Base-by-base conservation (phyloP, 2,797 vertebrate species). In the Scomberomorus guttatus region DNA sequence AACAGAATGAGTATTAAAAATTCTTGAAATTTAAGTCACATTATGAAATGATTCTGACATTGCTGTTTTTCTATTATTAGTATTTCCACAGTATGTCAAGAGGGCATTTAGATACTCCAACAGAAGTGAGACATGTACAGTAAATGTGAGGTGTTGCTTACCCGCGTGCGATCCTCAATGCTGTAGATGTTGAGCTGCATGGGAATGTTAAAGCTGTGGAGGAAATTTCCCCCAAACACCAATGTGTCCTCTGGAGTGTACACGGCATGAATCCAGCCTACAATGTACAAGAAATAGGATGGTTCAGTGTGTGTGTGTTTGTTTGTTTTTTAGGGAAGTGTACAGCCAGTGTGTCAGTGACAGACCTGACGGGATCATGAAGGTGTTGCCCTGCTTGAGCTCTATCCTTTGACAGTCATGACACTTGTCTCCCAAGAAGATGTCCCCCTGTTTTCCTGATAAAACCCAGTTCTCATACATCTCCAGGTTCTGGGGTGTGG, bases 191-290 rank as follows among this genome's bases (percentile, higher is more conserved):
- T 97, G 52, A 99, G 96, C 87, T 99, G 98, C 97, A 98, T 99
- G 71, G 98, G 98, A 93, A 99, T 99, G 92, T 99, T 99, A 93
- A 99, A 99, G 88, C 98, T 99, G 94, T 99, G 98, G 68, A 99
- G 95, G 91, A 99, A 99, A 84, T 99, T 99, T 32, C 98, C 98
- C 32, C 98, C 98, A 55, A 99, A 99, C 60, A 99, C 98, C 79
- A 99, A 91, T 0, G 98, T 99, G 91, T 99, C 98, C 92, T 96
- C 97, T 78, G 98, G 98, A 22, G 98, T 99, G 92, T 99, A 99
- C 39, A 99, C 98, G 3, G 98, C 98, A 90, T 99, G 98, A 87
- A 99, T 99, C 98, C 98, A 99, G 39, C 98, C 98, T 99, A 77
- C 24, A 85, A 77, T 71, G 69, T 12, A 69, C 1, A 75, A 51